phyloP scores from a whole-genome alignment of 2,888 invertebrate genomes.

The Dolichomitus sp. region DNA sequence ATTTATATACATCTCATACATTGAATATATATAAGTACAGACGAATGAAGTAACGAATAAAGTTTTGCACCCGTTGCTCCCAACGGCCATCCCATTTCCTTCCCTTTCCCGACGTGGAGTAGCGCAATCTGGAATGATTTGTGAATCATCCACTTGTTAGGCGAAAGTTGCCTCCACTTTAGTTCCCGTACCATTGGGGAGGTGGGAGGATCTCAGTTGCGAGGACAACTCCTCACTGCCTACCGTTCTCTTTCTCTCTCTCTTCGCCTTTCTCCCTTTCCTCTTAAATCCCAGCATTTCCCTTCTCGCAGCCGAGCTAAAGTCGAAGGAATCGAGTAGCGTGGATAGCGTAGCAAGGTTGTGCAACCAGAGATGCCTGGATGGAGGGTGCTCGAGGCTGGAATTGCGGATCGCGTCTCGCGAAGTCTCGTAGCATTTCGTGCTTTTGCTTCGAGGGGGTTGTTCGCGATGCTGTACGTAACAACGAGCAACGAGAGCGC shows the following conservation, averaged over 20 bases:
- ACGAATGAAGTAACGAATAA: conserved; percentile 59
- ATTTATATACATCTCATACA: conserved; percentile 12
- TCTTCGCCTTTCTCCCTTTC: conserved; percentile 7
- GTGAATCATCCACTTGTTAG: conserved; percentile 85
- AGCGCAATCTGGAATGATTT: conserved; percentile 81
- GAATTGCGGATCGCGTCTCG: conserved; percentile 70
- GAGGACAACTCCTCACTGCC: conserved; percentile 12
- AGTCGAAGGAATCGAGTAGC: conserved; percentile 14
- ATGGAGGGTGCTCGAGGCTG: conserved; percentile 64
- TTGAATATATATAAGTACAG: conserved; percentile 34
- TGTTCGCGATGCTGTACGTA: conserved; percentile 34
- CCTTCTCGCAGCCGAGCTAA: not conserved
- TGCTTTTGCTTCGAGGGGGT: conserved; percentile 37
- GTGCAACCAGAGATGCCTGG: not conserved
- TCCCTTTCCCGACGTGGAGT: conserved; percentile 37
- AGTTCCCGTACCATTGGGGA: conserved; percentile 63
- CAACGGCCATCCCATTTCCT: conserved; percentile 14
- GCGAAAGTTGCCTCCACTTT: conserved; percentile 79
- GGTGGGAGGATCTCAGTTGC: conserved; percentile 43
- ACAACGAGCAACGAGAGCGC: conserved; percentile 18
- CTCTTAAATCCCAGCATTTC: not conserved
- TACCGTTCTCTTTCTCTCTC: conserved; percentile 2
- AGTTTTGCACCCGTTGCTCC: conserved; percentile 49
- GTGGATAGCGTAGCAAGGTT: not conserved
- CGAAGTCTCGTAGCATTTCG: conserved; percentile 45